These are phyloP conservation scores for Larimichthys polyactis DNA, from an alignment of 2,113 vertebrate genomes.

Conservation along the genomic window DNA sequence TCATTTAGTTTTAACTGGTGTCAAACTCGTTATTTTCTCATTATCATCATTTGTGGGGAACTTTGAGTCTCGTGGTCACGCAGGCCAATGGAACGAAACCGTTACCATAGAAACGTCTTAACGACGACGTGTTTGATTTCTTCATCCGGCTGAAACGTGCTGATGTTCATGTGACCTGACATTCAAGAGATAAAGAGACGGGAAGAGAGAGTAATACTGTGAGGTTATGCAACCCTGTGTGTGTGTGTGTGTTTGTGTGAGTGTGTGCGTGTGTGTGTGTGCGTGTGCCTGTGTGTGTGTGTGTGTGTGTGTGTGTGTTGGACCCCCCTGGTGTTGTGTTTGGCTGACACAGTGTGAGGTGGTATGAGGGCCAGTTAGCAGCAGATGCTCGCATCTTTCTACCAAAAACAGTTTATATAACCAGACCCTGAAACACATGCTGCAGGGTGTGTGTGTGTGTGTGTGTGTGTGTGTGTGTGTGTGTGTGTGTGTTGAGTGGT, in stretches of 20 bases:
- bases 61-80: no score
- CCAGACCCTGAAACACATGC: conserved; percentile 39
- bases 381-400: conserved; percentile 61
- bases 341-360: conserved; percentile 36
- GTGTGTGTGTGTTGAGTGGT: conserved; percentile 6
- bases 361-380: conserved; percentile 53
- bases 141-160: neutral
- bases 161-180: conserved; percentile 47
- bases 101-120: no score
- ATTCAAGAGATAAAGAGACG: conserved; percentile 24
- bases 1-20: no score
- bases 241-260: neutral
- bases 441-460: neutral
- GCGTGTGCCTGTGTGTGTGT: conserved; percentile 7
- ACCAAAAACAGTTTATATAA: conserved; percentile 61
- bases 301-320: conserved; percentile 5
- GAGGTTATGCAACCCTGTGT: conserved; percentile 45
- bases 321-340: conserved; percentile 42
- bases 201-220: conserved; percentile 10
- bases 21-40: no score
- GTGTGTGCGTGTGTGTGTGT: conserved; percentile 22
- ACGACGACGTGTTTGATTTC: neutral
- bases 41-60: no score
- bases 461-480: neutral
- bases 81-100: no score